Evolutionary conservation across 2,888 invertebrate genomes (phyloP), one percentile per base, ranked within the genome.

Genomic region (Anodontia alba): DNA sequence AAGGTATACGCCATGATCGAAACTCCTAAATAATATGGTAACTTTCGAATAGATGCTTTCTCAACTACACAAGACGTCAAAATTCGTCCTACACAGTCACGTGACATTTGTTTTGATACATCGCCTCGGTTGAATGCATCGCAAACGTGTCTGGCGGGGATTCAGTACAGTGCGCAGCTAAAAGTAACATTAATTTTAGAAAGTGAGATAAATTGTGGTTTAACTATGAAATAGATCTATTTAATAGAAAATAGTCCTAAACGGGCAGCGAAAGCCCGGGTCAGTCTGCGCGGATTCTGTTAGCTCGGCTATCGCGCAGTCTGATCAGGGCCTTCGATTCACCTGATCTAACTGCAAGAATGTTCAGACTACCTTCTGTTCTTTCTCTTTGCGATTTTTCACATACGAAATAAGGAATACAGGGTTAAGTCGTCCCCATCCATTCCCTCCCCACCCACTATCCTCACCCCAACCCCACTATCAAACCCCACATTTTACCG

Each of bases 81-180:
- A 12, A 17, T 17, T 31, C 33, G 29, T 29, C 23, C 57, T 62
- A 62, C 62, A 62, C 62, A 23, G 33, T 62, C 62, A 62, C 62
- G 62, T 62, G 62, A 62, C 33, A n/a, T 33, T 62, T 62, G 62
- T 62, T 62, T 62, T 62, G 62, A 23, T 62, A 62, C 62, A 33
- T 62, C 7, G 62, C 62, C 33, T 29, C 62, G 62, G 33, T 31
- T 62, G 33, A 62, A 26, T 62, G 62, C 33, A 17, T 1, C 62
- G 62, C 62, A 62, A 33, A 33, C 17, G 62, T 62, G 62, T 62
- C 33, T 62, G 5, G 2, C 54, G 20, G 26, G 54, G 20, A 49
- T n/a, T 26, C 15, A 17, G 46, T 54, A 54, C 54, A 54, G 54
- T 54, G 26, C 5, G 3, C 15, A 7, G 26, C 26, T 26, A 54